Evolutionary conservation across 2,113 vertebrate species (phyloP), one percentile per base, ranked within the genome.

Genomic region (Seriola quinqueradiata): DNA sequence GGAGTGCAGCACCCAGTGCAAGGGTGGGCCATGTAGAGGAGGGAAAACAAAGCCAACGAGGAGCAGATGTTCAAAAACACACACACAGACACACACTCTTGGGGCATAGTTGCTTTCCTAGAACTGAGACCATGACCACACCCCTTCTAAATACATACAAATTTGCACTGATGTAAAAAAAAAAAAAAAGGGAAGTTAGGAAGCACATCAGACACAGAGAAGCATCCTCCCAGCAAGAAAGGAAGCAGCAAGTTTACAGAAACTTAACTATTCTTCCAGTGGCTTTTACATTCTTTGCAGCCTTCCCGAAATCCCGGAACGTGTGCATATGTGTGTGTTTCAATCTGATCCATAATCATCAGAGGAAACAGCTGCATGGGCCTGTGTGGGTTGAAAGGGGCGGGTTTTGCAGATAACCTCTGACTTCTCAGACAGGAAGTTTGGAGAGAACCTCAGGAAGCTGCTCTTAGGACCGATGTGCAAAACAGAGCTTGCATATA

Each of bases 311-410:
- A 84, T 87, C 80, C 84, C 66, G 72, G 17, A 52, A 21, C 9
- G 21, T 23, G 8, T 82, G 70, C 57, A 19, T 67, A 19, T 64
- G 71, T 77, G 75, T 81, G 70, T 60, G 52, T 52, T 25, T 75
- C 44, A 84, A 0, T 83, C 70, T 44, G 67, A 79, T 90, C 81
- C 84, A 75, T 72, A 82, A 71, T 89, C 84, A 89, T 85, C 52
- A 17, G 85, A 94, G 94, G 94, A 95, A 95, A 91, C 94, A 95
- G 94, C 94, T 95, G 95, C 84, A 65, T 70, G 85, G 75, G 61
- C 69, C 69, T 69, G 82, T 77, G 83, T 80, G 81, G 68, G 76
- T 86, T 67, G 70, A 69, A 84, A 72, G 82, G 59, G 78, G 81
- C 36, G 42, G 78, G 25, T n/a, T 81, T 82, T 69, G 48, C 83